Base-by-base conservation (phyloP, 2,797 vertebrate genomes). In the Argya squamiceps region DNA sequence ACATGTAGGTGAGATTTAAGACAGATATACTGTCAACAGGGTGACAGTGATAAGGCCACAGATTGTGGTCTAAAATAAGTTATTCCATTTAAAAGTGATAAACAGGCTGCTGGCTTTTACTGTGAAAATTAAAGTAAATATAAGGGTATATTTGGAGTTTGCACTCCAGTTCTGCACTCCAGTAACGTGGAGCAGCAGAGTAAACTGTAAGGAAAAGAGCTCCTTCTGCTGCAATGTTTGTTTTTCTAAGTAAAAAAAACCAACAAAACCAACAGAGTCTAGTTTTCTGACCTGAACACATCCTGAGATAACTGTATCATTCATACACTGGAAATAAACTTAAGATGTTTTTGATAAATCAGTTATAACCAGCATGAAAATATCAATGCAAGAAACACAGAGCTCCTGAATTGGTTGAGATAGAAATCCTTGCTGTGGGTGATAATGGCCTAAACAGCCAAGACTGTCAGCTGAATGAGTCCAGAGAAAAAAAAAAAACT, bases 1-100 rank as follows among this genome's bases (percentile, higher is more conserved):
- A 64, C 59, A 73, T 58, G 62, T 69, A 93, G 91, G 91, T 91
- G 82, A 94, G 78, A 92, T 24, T 92, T 44, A 46, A 93, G 82
- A 89, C 88, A 89, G 58, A 82, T 59, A 53, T 7, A 46, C 64
- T 95, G 85, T 92, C 64, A 92, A 83, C 43, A 41, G 11, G 12
- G 73, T 3, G 64, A 55, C 30, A 67, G 24, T 56, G 65, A 92
- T 92, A 74, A 88, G 73, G 26, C n/a, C 32, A 47, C 44, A 50
- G 41, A 67, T 37, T 88, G 69, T 56, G 86, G 67, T 70, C 70
- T 91, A 89, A 91, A 96, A 91, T 53, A 79, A 88, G 88, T 67
- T 21, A 88, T 77, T 68, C 32, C 1, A 17, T 69, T 84, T 62
- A 62, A 91, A 95, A 91, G 56, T 8, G 29, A 37, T 43, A 68